These are phyloP conservation scores for Sebastes schlegelii DNA, from an alignment of 2,113 vertebrate genomes.

Conservation along the genomic window DNA sequence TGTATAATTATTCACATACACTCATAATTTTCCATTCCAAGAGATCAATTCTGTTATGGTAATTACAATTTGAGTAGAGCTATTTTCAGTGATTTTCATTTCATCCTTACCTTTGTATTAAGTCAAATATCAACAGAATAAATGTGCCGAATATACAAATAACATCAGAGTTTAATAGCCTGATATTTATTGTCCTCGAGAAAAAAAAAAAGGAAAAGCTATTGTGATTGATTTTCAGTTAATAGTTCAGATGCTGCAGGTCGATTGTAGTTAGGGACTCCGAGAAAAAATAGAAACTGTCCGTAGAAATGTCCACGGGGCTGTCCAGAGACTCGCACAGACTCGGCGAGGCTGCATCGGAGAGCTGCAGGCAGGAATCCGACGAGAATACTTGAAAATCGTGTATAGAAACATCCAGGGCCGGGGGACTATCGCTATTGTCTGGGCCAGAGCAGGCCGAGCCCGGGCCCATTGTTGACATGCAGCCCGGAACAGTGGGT, in stretches of 20 bases:
- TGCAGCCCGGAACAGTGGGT: constrained; percentile 97
- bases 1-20: constrained; percentile 81
- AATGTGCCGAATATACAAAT: constrained; percentile 83
- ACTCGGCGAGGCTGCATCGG: constrained; percentile 95
- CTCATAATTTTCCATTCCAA: constrained; percentile 88
- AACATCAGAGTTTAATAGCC: constrained; percentile 66
- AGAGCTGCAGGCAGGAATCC: constrained; percentile 98
- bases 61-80: constrained; percentile 66
- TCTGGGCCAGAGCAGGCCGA: constrained; percentile 93
- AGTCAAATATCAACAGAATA: constrained; percentile 83
- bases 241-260: constrained; percentile 98
- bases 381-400: constrained; percentile 96
- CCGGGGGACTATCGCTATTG: constrained; percentile 95
- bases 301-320: constrained; percentile 95
- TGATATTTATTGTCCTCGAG: constrained; percentile 81
- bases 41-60: constrained; percentile 83
- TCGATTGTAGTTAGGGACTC: constrained; percentile 98
- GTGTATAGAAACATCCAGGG: constrained; percentile 96
- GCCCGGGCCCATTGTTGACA: constrained; percentile 97
- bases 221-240: constrained; percentile 85
- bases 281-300: constrained; percentile 99
- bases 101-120: constrained; percentile 80
- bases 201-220: not conserved
- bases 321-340: constrained; percentile 96
- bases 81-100: constrained; percentile 68